A percentile compares a stretch with the other conserved stretches of the same genome.
These are phyloP conservation scores for Metalampra italica DNA, from an alignment of 2,888 invertebrate species.

Conservation along the genomic window DNA sequence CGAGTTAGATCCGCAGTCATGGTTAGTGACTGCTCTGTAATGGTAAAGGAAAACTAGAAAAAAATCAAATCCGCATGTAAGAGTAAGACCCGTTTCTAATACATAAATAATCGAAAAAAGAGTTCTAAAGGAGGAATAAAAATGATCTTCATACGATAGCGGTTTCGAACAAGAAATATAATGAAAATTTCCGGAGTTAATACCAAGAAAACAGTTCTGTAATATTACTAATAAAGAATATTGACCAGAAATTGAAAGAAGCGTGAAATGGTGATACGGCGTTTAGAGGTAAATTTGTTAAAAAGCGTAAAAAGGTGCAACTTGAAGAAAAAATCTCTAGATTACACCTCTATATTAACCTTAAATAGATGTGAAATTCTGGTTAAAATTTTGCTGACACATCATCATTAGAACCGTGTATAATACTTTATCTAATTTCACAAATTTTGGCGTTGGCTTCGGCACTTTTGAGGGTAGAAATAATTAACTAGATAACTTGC, in stretches of 20 bases:
- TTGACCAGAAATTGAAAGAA: conserved; percentile 25
- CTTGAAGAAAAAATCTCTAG: conserved; percentile 23
- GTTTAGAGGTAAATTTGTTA: conserved; percentile 14
- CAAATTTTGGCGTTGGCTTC: conserved; percentile 14
- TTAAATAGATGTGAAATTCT: conserved; percentile 5
- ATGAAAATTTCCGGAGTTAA: conserved; percentile 5
- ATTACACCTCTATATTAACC: conserved; percentile 1
- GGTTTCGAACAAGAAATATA: not conserved
- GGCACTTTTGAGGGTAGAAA: conserved; percentile 8
- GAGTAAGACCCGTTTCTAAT: too few relatives aligned
- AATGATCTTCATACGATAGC: too few relatives aligned
- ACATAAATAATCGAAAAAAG: too few relatives aligned
- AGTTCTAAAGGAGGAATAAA: too few relatives aligned
- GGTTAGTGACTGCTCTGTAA: too few relatives aligned
- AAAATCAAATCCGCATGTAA: too few relatives aligned
- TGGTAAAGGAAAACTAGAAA: too few relatives aligned
- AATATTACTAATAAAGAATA: conserved; percentile 29
- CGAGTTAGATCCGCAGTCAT: too few relatives aligned
- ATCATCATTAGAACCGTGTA: conserved; percentile 13
- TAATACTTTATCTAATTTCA: conserved; percentile 22
- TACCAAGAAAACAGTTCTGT: conserved; percentile 22
- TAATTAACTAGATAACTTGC: too few relatives aligned
- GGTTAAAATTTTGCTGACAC: conserved; percentile 25
- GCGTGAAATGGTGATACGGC: conserved; percentile 31
- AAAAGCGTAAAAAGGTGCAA: conserved; percentile 32